Base-by-base conservation (phyloP, 1,140 invertebrate species). In the Drosophila mauritiana region DNA sequence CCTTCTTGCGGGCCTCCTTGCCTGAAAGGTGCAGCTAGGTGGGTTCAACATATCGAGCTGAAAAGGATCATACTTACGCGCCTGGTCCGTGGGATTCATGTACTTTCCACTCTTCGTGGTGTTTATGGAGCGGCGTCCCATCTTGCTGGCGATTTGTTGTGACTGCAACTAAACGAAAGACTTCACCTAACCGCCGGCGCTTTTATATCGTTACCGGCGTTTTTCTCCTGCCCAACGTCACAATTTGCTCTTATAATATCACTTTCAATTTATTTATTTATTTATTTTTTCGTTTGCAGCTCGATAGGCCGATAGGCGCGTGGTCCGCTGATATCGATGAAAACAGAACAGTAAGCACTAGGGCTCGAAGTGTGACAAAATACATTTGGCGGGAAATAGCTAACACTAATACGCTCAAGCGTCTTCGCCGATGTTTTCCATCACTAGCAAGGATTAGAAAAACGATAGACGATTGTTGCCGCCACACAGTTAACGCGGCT, bases 61-160 rank as follows among this genome's bases (percentile, higher is more conserved):
- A 17, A 7, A 31, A 45, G 15, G 45, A 56, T 55, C 39, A 13
- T 92, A 97, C 97, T 97, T 96, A 98, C 98, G 94, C 59, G 98
- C 98, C 96, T 99, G 98, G 93, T 99, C 98, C 5, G 98, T 99
- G 22, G 98, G 98, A 94, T 99, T 99, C 98, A 99, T 99, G 88
- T 98, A 99, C 95, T 99, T 99, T 91, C 98, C 98, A 98, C 98
- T 99, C 94, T 99, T 99, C 31, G 98, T 99, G 95, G 98, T 98
- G 94, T 98, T 99, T 80, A 99, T 99, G 48, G 98, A 98, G 79
- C 98, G 94, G 69, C 98, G 95, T 54, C 98, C 98, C 98, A 99
- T 99, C 82, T 94, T 96, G 0, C 20, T n/a, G 15, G n/a, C 7
- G 4, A 6, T 36, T 49, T 64, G 39, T 5, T 34, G 34, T 42